Conservation (phyloP, 53 echinoderm and acorn worm species). For the Arbacia lixula region DNA sequence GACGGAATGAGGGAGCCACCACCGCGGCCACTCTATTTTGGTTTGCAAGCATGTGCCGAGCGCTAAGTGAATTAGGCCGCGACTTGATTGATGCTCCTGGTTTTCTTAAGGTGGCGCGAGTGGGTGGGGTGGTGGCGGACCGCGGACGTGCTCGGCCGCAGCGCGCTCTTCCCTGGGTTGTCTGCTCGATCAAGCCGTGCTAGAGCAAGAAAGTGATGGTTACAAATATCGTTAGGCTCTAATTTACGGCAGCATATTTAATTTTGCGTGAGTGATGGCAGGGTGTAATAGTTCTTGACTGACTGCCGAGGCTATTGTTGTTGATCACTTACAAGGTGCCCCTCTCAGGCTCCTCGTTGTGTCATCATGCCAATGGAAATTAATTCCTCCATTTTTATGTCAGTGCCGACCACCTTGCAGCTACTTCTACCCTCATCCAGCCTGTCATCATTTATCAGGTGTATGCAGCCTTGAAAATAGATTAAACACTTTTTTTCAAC, state of each 20-base stretch:
- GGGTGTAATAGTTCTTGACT: background rate
- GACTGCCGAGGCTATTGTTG: too few relatives aligned
- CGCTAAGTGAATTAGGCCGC: conserved; percentile 42
- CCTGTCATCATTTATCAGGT: too few relatives aligned
- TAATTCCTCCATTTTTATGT: too few relatives aligned
- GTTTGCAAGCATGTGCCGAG: conserved; percentile 20
- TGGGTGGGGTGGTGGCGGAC: too few relatives aligned
- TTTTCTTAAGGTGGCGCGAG: conserved; percentile 41
- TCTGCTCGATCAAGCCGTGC: conserved; percentile 2
- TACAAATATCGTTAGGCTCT: conserved; percentile 34
- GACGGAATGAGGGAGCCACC: background rate
- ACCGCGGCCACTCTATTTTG: background rate
- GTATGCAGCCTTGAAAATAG: too few relatives aligned
- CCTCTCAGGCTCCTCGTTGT: too few relatives aligned
- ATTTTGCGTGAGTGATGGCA: conserved; percentile 21
- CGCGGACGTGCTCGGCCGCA: conserved; percentile 8
- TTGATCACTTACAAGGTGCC: too few relatives aligned
- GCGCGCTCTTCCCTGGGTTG: background rate
- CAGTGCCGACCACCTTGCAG: too few relatives aligned
- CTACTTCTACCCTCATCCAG: too few relatives aligned
- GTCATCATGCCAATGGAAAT: too few relatives aligned
- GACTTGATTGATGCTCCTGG: conserved; percentile 40
- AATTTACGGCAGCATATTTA: conserved; percentile 34
- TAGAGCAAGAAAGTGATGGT: conserved; percentile 38
- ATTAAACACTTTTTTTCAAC: too few relatives aligned